Evolutionary conservation across 1,140 invertebrate genomes (phyloP), one percentile per base, ranked within the genome.

Genomic region (Trichonephila inaurata): DNA sequence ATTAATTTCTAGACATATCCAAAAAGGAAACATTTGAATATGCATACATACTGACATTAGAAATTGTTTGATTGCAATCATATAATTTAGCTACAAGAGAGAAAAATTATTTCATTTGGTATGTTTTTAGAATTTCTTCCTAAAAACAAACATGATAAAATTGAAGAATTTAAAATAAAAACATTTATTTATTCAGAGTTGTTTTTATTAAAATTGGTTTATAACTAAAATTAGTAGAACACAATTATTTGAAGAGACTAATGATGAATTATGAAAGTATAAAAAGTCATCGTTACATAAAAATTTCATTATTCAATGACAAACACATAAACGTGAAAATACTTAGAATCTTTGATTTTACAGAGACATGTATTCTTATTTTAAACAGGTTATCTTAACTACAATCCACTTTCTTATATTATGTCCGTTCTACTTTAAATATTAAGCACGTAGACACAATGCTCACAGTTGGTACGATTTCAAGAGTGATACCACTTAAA

Each of bases 271-370:
- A 33, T 77, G 28, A 77, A 18, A 77, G 28, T 33, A 77, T 18
- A 16, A 77, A 40, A 16, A 16, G 16, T n/a, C n/a, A 28, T 61
- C 28, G 83, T 64, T 61, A 64, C 61, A 81, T 21, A 33, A 83
- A 64, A 77, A 40, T 6, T 61, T 82, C 44, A 69, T n/a, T 18
- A 24, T 69, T 58, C 24, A 44, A 62, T 86, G 91, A 72, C 91
- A 92, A 92, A 86, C 82, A 69, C n/a, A 33, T 85, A 83, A 85
- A 91, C 86, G 62, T 58, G 82, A 92, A 92, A 92, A 86, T 72
- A 92, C 40, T 72, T 72, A 86, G 21, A 83, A 60, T 86, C 90
- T 86, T 69, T 92, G 82, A 92, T 69, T 92, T 66, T 82, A 82
- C 44, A 33, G 16, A 60, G 28, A 92, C 44, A 33, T 77, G 16